Percentiles rank a stretch among this genome's conserved stretches.
Conservation (phyloP, 2,888 invertebrate genomes). For the Anagyrus pseudococci region DNA sequence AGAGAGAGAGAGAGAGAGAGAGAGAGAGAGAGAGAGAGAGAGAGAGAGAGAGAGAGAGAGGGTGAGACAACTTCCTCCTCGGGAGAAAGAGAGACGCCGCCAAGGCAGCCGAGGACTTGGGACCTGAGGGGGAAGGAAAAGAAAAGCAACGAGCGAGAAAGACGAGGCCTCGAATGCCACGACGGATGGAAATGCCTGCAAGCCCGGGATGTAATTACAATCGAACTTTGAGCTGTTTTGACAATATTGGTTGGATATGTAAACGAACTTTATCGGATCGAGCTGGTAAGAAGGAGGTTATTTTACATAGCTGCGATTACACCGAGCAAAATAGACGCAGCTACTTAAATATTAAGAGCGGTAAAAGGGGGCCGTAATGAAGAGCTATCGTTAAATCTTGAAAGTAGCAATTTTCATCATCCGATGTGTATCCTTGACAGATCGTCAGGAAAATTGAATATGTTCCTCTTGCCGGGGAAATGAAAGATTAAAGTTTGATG, state of each 20-base stretch:
- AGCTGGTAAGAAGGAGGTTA: too few species aligned
- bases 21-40: slow-evolving; percentile 5
- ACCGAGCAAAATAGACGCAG: too few species aligned
- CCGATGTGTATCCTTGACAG: slow-evolving; percentile 7
- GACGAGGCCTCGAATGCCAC: too few species aligned
- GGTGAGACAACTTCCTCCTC: background rate
- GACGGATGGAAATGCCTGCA: background rate
- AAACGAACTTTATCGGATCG: too few species aligned
- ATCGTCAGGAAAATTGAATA: slow-evolving; percentile 31
- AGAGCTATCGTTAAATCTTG: background rate
- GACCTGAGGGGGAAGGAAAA: background rate
- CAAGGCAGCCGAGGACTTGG: background rate
- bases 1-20: slow-evolving; percentile 34
- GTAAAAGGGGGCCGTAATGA: background rate
- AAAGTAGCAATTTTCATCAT: slow-evolving; percentile 18
- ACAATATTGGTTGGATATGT: too few species aligned
- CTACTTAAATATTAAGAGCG: too few species aligned
- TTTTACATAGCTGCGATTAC: too few species aligned
- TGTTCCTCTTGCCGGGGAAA: slow-evolving; percentile 18
- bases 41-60: background rate
- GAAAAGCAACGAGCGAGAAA: too few species aligned
- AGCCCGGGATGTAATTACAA: too few species aligned
- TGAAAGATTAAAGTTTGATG: slow-evolving; percentile 36
- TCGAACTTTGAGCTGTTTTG: too few species aligned
- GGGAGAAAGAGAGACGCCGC: background rate